Conservation (phyloP, 2,797 vertebrate genomes). For the Enteromius mattozi region DNA sequence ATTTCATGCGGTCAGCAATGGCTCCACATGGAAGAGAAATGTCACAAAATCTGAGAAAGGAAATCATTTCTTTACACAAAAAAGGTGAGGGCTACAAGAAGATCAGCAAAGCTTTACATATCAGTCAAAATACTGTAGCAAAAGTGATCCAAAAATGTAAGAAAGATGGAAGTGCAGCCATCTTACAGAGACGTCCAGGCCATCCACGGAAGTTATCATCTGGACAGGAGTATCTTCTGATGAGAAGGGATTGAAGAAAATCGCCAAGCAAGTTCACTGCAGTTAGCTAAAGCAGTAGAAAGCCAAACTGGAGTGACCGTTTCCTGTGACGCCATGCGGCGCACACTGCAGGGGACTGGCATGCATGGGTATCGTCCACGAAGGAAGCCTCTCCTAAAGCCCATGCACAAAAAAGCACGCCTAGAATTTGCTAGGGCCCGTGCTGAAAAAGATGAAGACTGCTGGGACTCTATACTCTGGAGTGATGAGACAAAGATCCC, state of each 20-base stretch:
- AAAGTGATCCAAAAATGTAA: background rate
- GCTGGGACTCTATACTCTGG: no score
- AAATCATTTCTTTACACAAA: background rate
- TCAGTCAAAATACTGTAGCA: slow-evolving; percentile 1
- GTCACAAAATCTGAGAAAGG: background rate
- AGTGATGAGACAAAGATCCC: no score
- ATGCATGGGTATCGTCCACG: no score
- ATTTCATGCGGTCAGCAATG: slow-evolving; percentile 19
- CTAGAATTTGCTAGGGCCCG: background rate
- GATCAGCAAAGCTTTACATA: slow-evolving; percentile 8
- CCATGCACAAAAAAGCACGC: background rate
- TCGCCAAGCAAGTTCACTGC: no score
- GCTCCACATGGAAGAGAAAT: background rate
- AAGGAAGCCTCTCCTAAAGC: background rate
- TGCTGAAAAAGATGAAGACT: background rate
- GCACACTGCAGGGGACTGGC: no score
- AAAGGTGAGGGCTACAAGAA: slow-evolving; percentile 30
- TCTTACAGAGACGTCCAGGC: background rate
- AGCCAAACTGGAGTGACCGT: no score
- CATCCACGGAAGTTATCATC: background rate
- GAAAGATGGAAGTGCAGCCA: background rate
- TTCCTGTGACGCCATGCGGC: no score
- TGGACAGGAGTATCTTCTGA: background rate
- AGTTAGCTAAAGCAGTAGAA: no score
- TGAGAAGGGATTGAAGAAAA: no score